phyloP scores from a whole-genome alignment of 2,888 invertebrate species.

The Tenodera sinensis region DNA sequence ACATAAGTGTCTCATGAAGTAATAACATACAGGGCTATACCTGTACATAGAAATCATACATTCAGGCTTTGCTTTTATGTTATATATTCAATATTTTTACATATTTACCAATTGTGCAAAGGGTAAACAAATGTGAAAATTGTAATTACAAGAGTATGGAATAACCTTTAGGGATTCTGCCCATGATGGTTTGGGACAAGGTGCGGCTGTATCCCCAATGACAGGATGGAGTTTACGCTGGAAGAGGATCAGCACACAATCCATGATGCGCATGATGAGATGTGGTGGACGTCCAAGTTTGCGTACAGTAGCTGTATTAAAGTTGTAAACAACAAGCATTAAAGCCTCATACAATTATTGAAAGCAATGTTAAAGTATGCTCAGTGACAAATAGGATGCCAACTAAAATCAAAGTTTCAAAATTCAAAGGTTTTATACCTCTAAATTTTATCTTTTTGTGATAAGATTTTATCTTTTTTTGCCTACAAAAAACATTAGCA shows the following conservation, averaged over 20 bases:
- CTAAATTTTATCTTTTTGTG: no score
- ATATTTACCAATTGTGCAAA: background rate
- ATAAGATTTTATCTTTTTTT: no score
- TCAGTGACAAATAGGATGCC: no score
- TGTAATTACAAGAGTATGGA: background rate
- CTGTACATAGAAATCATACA: no score
- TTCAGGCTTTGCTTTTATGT: no score
- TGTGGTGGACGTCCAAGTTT: conserved; percentile 94
- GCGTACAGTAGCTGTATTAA: conserved; percentile 70
- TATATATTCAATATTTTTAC: no score
- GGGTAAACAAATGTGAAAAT: background rate
- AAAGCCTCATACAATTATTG: background rate
- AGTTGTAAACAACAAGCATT: background rate
- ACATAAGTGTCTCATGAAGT: no score
- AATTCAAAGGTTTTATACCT: no score
- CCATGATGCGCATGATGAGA: conserved; percentile 97
- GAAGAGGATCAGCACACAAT: conserved; percentile 89
- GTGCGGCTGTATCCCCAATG: conserved; percentile 72
- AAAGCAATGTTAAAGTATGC: no score
- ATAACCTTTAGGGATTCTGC: conserved; percentile 84
- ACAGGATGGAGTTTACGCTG: conserved; percentile 83
- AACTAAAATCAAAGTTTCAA: no score
- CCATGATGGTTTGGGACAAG: conserved; percentile 94
- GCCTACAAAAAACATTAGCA: no score
- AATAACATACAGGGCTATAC: no score